These are phyloP conservation scores for Heterochromis multidens DNA, from an alignment of 2,113 vertebrate genomes.

Conservation along the genomic window DNA sequence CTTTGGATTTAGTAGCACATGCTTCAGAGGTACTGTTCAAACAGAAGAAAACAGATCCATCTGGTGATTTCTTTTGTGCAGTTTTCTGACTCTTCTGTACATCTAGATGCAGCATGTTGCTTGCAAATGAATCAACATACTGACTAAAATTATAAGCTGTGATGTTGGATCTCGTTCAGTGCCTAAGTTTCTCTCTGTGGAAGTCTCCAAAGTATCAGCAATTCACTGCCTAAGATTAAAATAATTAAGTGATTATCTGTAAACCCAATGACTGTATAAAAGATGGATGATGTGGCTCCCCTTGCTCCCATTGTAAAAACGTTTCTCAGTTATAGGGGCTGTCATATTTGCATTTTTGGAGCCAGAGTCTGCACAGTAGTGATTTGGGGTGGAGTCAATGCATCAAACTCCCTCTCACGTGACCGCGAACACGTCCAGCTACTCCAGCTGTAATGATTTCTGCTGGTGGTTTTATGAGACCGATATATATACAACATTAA, in stretches of 20 bases:
- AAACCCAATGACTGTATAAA: too few relatives aligned
- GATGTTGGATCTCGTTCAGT: neutral
- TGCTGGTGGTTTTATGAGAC: neutral
- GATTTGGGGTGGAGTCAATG: too few relatives aligned
- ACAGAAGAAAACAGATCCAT: constrained; percentile 11
- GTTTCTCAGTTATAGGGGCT: neutral
- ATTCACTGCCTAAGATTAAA: neutral
- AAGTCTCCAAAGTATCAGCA: neutral
- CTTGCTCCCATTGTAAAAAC: too few relatives aligned
- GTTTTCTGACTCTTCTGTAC: neutral
- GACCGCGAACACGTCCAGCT: neutral
- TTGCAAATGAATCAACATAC: neutral
- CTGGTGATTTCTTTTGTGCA: neutral
- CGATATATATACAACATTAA: neutral
- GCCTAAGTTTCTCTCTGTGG: neutral
- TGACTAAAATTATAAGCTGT: neutral
- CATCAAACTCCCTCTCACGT: too few relatives aligned
- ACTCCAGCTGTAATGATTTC: neutral
- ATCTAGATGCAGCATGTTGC: neutral
- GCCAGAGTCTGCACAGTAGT: neutral
- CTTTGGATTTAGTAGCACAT: constrained; percentile 3
- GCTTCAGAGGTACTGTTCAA: constrained; percentile 17
- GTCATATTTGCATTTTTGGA: neutral
- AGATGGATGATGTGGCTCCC: too few relatives aligned
- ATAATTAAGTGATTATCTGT: neutral